Evolutionary conservation across 2,888 invertebrate genomes (phyloP), one percentile per base, ranked within the genome.

Genomic region (Resseliella maxima): DNA sequence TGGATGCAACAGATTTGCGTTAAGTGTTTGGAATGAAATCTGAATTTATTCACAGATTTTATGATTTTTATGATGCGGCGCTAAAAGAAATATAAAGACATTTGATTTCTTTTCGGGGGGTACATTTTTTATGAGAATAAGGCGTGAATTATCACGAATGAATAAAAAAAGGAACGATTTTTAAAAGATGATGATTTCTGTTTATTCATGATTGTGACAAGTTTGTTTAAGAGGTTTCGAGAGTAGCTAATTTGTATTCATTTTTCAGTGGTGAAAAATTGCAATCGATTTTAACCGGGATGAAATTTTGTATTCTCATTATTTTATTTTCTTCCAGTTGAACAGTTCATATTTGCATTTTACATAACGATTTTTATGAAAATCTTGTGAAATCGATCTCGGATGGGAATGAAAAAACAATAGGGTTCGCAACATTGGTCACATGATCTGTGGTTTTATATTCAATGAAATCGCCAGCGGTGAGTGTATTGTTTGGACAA

Each of bases 231-330:
- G 83, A 83, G 83, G 83, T 38, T 83, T 24, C n/a, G n/a, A n/a
- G 83, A 83, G 38, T 83, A 24, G 38, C 83, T 83, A 83, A 83
- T 83, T 83, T 83, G 38, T 72, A 72, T 72, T 72, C 72, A 72
- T 72, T 72, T 72, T 72, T 15, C 18, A 31, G 18, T 35, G 27
- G 2, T 72, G 3, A 24, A 27, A 72, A 15, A 72, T 31, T 35
- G n/a, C 72, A 72, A 72, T 72, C 72, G 72, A 72, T 72, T 2
- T 3, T 2, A 50, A 18, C 15, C 24, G 12, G 18, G 46, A 50
- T 15, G 46, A 50, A 50, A 18, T 15, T 8, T 41, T 41, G 41
- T 12, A 8, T n/a, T n/a, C 41, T 41, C 41, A 41, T 41, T 41
- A 41, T 12, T 6, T 50, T 18, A 18, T 24, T 59, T 59, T 50